These are phyloP conservation scores for Galleria mellonella DNA, from an alignment of 1,140 invertebrate genomes.

Conservation along the genomic window DNA sequence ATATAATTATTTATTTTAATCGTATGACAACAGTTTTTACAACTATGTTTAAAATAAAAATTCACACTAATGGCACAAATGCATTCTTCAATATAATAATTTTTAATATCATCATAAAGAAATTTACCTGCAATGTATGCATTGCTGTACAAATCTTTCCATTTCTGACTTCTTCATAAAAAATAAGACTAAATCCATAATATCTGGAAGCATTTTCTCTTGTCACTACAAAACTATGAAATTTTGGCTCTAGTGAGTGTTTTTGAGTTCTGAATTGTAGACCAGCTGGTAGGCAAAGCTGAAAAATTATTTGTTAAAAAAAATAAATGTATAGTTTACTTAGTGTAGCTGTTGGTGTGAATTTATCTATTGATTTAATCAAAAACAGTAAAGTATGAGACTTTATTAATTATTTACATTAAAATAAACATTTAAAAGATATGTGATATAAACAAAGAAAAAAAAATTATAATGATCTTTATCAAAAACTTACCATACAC, in stretches of 20 bases:
- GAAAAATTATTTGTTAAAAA: slow-evolving; percentile 37
- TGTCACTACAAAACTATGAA: slow-evolving; percentile 98
- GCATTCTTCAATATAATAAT: neutral
- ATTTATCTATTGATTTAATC: neutral
- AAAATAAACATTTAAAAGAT: neutral
- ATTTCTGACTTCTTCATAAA: slow-evolving; percentile 96
- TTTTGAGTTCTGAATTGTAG: slow-evolving; percentile 96
- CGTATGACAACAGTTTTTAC: no score
- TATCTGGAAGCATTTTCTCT: slow-evolving; percentile 95
- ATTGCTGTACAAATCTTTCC: slow-evolving; percentile 94
- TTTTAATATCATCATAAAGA: neutral
- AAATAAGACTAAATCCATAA: slow-evolving; percentile 95
- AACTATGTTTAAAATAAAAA: no score
- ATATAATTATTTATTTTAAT: no score
- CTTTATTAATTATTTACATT: neutral
- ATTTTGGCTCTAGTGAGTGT: slow-evolving; percentile 89
- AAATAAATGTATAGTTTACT: neutral
- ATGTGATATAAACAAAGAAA: slow-evolving; percentile 1
- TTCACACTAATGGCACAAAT: no score
- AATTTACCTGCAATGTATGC: slow-evolving; percentile 89
- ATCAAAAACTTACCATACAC: slow-evolving; percentile 84
- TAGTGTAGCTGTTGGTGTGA: neutral
- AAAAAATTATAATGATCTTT: slow-evolving; percentile 4
- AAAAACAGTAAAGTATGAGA: neutral
- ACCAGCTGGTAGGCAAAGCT: slow-evolving; percentile 95